Conservation (phyloP, 1,140 invertebrate species). For the Drosophila willistoni region DNA sequence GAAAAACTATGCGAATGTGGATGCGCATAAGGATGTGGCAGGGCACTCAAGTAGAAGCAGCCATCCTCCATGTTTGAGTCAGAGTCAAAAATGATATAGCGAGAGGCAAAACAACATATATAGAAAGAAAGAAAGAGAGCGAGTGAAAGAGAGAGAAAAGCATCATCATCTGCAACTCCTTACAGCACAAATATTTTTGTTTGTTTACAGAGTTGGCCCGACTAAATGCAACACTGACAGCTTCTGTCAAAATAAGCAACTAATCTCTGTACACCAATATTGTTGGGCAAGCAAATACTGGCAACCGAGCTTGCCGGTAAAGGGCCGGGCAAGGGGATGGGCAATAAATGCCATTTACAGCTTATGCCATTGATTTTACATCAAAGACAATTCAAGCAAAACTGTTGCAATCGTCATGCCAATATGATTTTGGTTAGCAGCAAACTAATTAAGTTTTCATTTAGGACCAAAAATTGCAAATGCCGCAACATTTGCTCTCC, state of each 20-base stretch:
- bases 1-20: slow-evolving; percentile 41
- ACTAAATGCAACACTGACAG: slow-evolving; percentile 74
- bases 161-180: slow-evolving; percentile 40
- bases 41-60: slow-evolving; percentile 72
- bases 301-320: neutral
- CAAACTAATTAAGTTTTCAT: slow-evolving; percentile 48
- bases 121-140: neutral
- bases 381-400: slow-evolving; percentile 25
- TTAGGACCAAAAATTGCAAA: slow-evolving; percentile 31
- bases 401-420: slow-evolving; percentile 31
- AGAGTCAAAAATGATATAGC: slow-evolving; percentile 48
- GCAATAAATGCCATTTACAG: slow-evolving; percentile 6
- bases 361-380: slow-evolving; percentile 38
- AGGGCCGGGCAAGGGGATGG: neutral
- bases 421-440: slow-evolving; percentile 46
- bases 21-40: slow-evolving; percentile 34
- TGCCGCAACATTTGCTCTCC: slow-evolving; percentile 37
- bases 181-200: slow-evolving; percentile 50
- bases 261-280: slow-evolving; percentile 68
- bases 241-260: slow-evolving; percentile 77
- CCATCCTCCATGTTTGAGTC: slow-evolving; percentile 46
- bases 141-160: slow-evolving; percentile 41
- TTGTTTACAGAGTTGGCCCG: slow-evolving; percentile 49
- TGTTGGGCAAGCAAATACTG: slow-evolving; percentile 49
- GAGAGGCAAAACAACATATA: neutral